phyloP scores from a whole-genome alignment of 2,888 invertebrate species.

The Cryptus armator region DNA sequence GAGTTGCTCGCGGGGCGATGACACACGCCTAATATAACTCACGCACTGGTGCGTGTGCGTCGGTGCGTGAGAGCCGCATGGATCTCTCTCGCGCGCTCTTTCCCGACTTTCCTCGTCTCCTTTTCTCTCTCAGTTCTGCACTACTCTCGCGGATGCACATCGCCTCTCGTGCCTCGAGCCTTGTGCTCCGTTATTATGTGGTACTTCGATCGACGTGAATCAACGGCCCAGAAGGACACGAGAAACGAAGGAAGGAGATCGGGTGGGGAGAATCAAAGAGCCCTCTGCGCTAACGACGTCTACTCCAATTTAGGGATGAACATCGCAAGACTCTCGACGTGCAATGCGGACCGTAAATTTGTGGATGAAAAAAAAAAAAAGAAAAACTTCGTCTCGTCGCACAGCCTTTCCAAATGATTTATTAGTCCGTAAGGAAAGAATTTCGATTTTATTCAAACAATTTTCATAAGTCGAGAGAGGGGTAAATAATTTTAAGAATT shows the following conservation, averaged over 20 bases:
- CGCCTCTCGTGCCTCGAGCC: constrained; percentile 21
- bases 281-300: constrained; percentile 37
- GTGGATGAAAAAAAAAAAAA: not conserved
- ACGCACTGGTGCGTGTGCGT: constrained; percentile 70
- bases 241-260: constrained; percentile 47
- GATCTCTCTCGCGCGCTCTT: constrained; percentile 31
- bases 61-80: constrained; percentile 64
- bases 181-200: constrained; percentile 18
- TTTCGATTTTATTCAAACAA: no score
- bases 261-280: constrained; percentile 43
- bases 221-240: constrained; percentile 35
- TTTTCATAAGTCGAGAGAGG: no score
- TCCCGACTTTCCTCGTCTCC: constrained; percentile 55
- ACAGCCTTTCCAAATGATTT: no score
- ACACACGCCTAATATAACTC: constrained; percentile 81
- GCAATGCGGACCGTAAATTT: not conserved
- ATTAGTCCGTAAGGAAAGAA: no score
- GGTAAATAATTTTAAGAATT: no score
- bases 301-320: constrained; percentile 29
- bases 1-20: constrained; percentile 77
- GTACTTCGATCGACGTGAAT: constrained; percentile 59
- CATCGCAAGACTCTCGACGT: constrained; percentile 25
- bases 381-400: not conserved
- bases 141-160: constrained; percentile 64
- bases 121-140: constrained; percentile 31